A percentile compares a stretch with the other conserved stretches of the same genome.
Conservation (phyloP, 2,888 invertebrate genomes). For the Cataglyphis cursor region DNA sequence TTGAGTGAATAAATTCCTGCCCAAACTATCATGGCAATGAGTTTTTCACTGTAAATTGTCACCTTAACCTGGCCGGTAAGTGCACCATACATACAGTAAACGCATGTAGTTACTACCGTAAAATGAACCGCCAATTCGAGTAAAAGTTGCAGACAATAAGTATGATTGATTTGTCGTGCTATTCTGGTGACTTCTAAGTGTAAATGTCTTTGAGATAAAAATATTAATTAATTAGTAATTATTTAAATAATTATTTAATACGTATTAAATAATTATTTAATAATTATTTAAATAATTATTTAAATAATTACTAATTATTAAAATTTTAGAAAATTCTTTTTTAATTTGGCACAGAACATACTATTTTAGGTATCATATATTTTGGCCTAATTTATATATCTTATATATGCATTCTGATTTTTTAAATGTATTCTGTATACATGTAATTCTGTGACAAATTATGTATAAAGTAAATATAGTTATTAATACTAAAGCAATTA, state of each 20-base stretch:
- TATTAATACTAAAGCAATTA: not conserved
- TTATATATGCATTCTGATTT: not conserved
- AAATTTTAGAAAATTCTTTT: not conserved
- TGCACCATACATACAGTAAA: conserved; percentile 6
- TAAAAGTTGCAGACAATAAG: conserved; percentile 27
- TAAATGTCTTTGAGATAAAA: conserved; percentile 20
- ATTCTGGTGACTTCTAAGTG: conserved; percentile 35
- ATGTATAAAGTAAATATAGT: not conserved
- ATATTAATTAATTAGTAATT: conserved; percentile 9
- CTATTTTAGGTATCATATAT: not conserved
- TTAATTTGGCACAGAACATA: not conserved
- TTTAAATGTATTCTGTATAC: not conserved
- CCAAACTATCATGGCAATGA: not conserved
- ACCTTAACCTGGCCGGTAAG: not conserved
- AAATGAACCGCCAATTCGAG: conserved; percentile 32
- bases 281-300: not conserved
- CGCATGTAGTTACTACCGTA: conserved; percentile 5
- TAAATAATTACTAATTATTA: conserved; percentile 4
- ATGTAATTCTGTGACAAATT: not conserved
- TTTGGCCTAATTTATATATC: not conserved
- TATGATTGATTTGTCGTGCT: not conserved
- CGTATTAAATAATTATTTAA: not conserved
- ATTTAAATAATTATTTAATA: conserved; percentile 12
- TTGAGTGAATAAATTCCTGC: not conserved
- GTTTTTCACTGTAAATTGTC: not conserved